These are phyloP conservation scores for Ophion costatus DNA, from an alignment of 2,888 invertebrate species.

Conservation along the genomic window DNA sequence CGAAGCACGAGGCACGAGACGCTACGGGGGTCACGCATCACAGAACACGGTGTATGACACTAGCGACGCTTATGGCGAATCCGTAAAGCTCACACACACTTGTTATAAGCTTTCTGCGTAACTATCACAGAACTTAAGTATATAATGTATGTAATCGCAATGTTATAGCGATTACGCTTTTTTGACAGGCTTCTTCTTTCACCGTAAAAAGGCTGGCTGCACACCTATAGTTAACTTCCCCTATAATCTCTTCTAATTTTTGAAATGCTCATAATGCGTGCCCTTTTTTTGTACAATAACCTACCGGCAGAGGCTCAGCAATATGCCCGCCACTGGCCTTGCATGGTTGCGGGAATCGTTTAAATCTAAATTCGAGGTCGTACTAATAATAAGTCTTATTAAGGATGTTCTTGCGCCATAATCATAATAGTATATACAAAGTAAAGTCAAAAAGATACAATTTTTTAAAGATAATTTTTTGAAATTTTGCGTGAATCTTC, in stretches of 20 bases:
- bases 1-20: neutral
- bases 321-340: conserved; percentile 13
- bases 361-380: conserved; percentile 11
- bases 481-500: too few relatives aligned
- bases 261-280: neutral
- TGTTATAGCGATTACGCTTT: conserved; percentile 15
- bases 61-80: conserved; percentile 8
- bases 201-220: conserved; percentile 20
- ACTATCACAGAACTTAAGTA: conserved; percentile 10
- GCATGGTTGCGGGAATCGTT: conserved; percentile 18
- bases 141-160: conserved; percentile 14
- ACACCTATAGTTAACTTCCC: neutral
- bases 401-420: neutral
- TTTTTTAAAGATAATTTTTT: too few relatives aligned
- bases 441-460: too few relatives aligned
- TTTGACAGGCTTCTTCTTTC: conserved; percentile 14
- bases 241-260: conserved; percentile 17
- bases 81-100: neutral
- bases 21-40: too few relatives aligned
- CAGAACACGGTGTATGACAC: conserved; percentile 7
- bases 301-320: conserved; percentile 1
- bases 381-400: neutral
- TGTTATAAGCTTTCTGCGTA: conserved; percentile 15
- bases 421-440: too few relatives aligned
- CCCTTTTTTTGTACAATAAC: conserved; percentile 2